Percentiles rank a stretch among this genome's conserved stretches.
These are phyloP conservation scores for Drosophila aff. DNA, from an alignment of 1,140 invertebrate genomes.

Conservation along the genomic window DNA sequence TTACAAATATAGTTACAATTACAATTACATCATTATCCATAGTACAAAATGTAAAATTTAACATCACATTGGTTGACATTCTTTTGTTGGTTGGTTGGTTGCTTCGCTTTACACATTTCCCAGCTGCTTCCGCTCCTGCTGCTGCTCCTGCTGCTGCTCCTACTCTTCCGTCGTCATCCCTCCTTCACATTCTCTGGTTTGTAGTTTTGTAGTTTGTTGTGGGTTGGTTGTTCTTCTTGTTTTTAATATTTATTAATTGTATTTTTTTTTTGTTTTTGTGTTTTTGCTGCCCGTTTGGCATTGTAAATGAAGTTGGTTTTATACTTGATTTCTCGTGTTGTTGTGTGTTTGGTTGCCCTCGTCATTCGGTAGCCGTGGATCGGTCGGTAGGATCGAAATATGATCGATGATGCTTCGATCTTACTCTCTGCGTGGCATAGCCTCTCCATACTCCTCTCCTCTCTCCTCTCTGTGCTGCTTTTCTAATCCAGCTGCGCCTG, in stretches of 20 bases:
- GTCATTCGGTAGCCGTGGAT: slow-evolving; percentile 42
- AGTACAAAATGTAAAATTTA: slow-evolving; percentile 84
- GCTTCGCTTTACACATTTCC: slow-evolving; percentile 72
- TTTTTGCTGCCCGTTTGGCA: slow-evolving; percentile 41
- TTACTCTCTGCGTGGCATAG: slow-evolving; percentile 37
- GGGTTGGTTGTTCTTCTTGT: slow-evolving; percentile 43
- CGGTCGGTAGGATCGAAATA: slow-evolving; percentile 57
- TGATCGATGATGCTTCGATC: slow-evolving; percentile 64
- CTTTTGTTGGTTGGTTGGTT: slow-evolving; percentile 84
- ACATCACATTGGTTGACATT: slow-evolving; percentile 84
- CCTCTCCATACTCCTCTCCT: slow-evolving; percentile 33
- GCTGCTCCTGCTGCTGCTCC: neutral
- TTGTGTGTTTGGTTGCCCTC: slow-evolving; percentile 31
- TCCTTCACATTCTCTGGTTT: slow-evolving; percentile 14
- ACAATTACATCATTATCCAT: slow-evolving; percentile 82
- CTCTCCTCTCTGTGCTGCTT: neutral
- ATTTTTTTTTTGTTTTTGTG: neutral
- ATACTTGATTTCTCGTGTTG: slow-evolving; percentile 52
- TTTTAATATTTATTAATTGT: slow-evolving; percentile 13
- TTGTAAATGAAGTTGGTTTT: slow-evolving; percentile 56
- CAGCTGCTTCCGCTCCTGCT: neutral
- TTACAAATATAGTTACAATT: slow-evolving; percentile 77
- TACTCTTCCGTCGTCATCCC: slow-evolving; percentile 24
- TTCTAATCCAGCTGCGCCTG: neutral
- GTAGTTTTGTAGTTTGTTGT: slow-evolving; percentile 72